Conservation (phyloP, 2,113 vertebrate species). For the Crocuta crocuta region DNA sequence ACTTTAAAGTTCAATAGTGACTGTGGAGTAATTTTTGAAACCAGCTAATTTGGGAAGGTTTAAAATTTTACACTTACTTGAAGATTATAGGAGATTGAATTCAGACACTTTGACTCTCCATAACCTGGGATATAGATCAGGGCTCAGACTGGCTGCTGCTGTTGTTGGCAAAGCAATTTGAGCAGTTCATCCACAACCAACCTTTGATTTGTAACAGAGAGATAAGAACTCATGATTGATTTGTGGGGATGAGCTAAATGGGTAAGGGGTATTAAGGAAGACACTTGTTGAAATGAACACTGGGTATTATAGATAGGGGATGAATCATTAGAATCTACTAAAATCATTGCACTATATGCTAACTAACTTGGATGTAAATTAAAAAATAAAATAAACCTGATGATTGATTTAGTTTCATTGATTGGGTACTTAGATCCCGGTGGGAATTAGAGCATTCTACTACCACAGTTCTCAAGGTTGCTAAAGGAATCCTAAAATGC, state of each 20-base stretch:
- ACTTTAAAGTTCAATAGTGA: background rate
- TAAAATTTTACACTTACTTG: background rate
- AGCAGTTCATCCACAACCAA: background rate
- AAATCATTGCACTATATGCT: no score
- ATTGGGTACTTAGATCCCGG: background rate
- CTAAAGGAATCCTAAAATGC: background rate
- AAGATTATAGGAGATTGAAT: conserved; percentile 21
- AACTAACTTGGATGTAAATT: no score
- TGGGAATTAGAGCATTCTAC: background rate
- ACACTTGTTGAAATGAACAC: no score
- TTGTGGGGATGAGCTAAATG: background rate
- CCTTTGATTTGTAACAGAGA: background rate
- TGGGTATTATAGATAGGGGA: no score
- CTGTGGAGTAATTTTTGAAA: conserved; percentile 43
- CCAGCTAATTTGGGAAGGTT: background rate
- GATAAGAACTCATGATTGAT: background rate
- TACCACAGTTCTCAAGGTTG: background rate
- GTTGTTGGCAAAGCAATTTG: background rate
- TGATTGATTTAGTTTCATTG: background rate
- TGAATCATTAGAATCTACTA: no score
- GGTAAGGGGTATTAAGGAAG: no score
- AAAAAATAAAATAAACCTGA: background rate
- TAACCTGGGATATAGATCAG: background rate
- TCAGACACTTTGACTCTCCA: background rate
- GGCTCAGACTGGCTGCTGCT: background rate